Conservation (phyloP, 1,140 invertebrate genomes). For the Drosophila cardini region DNA sequence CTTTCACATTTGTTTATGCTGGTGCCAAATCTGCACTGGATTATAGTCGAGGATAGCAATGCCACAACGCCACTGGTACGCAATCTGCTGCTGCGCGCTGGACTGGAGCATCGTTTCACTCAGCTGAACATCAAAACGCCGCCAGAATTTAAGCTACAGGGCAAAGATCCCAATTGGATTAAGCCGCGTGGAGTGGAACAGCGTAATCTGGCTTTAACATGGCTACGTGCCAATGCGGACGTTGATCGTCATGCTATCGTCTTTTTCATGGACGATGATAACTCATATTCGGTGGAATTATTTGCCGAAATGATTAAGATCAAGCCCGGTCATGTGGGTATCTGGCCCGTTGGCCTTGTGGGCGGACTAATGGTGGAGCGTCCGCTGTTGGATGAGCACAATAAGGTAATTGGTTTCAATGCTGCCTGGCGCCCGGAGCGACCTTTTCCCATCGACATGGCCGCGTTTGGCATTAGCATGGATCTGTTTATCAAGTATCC, state of each 20-base stretch:
- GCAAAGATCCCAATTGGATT: slow-evolving; percentile 92
- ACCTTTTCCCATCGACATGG: slow-evolving; percentile 99
- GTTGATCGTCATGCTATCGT: slow-evolving; percentile 90
- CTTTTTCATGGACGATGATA: slow-evolving; percentile 99
- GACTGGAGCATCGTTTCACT: slow-evolving; percentile 69
- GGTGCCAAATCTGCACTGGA: slow-evolving; percentile 97
- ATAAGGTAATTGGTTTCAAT: slow-evolving; percentile 93
- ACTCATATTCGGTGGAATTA: slow-evolving; percentile 91
- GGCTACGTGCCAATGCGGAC: slow-evolving; percentile 90
- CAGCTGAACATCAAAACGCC: slow-evolving; percentile 86
- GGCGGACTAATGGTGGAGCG: slow-evolving; percentile 95
- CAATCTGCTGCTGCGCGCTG: slow-evolving; percentile 90
- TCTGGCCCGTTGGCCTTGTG: slow-evolving; percentile 99
- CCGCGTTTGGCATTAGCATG: slow-evolving; percentile 97
- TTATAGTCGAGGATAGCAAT: slow-evolving; percentile 95
- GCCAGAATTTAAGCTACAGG: slow-evolving; percentile 88
- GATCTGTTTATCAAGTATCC: slow-evolving; percentile 91
- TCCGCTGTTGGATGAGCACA: slow-evolving; percentile 89
- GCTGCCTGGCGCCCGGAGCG: slow-evolving; percentile 93
- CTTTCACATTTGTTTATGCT: slow-evolving; percentile 95
- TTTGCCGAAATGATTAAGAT: slow-evolving; percentile 90
- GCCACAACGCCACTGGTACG: slow-evolving; percentile 91
- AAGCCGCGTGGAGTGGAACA: slow-evolving; percentile 98
- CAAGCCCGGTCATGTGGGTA: slow-evolving; percentile 90
- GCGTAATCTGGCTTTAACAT: slow-evolving; percentile 94